Evolutionary conservation across 2,888 invertebrate genomes (phyloP), one percentile per base, ranked within the genome.

Genomic region (Calameuta idolon): DNA sequence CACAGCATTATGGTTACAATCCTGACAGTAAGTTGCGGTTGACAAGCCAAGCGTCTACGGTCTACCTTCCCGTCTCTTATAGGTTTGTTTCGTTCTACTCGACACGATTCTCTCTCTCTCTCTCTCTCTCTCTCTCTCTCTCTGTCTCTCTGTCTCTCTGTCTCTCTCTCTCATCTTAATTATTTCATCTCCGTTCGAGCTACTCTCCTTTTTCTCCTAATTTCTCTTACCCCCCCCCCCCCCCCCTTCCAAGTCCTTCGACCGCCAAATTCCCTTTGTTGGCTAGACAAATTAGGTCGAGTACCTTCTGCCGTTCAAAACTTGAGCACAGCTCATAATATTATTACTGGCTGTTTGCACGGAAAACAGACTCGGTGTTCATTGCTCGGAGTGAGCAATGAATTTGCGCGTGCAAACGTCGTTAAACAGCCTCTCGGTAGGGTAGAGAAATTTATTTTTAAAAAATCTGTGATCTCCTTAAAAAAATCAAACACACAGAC

Each of bases 1-100:
- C 88, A 88, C 81, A 83, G 83, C 83, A 87, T 87, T 87, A 87
- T 87, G 86, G 86, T 87, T 85, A 85, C 86, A 84, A 84, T 86
- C 85, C 85, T 84, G 82, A 85, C 81, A 84, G 85, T 84, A 85
- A 85, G 88, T 89, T 86, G 86, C 89, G 90, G 88, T 89, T 90
- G 90, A 87, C 87, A 90, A 87, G 85, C 88, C 90, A 90, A 87
- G 90, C 90, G 90, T 88, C 86, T 81, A 55, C 23, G 23, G 55
- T 55, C 23, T 55, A 23, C 55, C 55, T 55, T 55, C 84, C 86
- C 80, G 77, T 80, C 55, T 79, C 83, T 81, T 82, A 84, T 81
- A 77, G 80, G 83, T 83, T 81, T 79, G 85, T 85, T 83, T 34
- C 74, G 34, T 74, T 35, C n/a, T 34, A 74, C 34, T 74, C 37